Evolutionary conservation across 2,888 invertebrate species (phyloP).

Genomic region (Dynastes maya): DNA sequence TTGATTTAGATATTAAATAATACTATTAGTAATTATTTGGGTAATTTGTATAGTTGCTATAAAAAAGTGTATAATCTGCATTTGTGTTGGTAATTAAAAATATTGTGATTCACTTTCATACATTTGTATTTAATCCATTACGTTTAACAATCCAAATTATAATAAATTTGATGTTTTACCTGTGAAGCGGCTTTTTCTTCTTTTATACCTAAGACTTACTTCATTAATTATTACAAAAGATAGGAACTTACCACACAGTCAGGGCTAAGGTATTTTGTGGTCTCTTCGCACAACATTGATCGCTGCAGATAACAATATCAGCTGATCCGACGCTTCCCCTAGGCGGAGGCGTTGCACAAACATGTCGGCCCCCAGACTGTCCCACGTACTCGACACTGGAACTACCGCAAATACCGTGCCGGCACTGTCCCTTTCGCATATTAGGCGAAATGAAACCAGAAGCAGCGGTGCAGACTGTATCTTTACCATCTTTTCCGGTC

Average conservation of each 20-base stretch:
- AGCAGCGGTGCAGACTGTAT: constrained; percentile 56
- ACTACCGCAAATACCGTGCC: constrained; percentile 72
- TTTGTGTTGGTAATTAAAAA: no score
- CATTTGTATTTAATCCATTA: no score
- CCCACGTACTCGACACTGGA: constrained; percentile 76
- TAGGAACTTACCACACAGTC: constrained; percentile 71
- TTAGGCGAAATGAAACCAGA: constrained; percentile 64
- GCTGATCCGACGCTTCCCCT: constrained; percentile 61
- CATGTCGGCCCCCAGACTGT: constrained; percentile 76
- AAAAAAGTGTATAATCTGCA: no score
- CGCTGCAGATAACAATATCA: constrained; percentile 61
- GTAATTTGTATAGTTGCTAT: no score
- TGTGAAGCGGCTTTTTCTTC: no score
- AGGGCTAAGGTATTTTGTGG: constrained; percentile 63
- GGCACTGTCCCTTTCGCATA: constrained; percentile 63
- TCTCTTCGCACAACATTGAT: constrained; percentile 65
- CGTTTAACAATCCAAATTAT: no score
- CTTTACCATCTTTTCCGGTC: constrained; percentile 59
- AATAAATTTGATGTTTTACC: no score
- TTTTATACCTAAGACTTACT: no score
- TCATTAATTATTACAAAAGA: no score
- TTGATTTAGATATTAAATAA: no score
- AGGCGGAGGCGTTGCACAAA: constrained; percentile 69
- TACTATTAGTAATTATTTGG: no score
- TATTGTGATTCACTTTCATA: no score